Evolutionary conservation across 2,113 vertebrate species (phyloP).

Genomic region (Serilophus lunatus): DNA sequence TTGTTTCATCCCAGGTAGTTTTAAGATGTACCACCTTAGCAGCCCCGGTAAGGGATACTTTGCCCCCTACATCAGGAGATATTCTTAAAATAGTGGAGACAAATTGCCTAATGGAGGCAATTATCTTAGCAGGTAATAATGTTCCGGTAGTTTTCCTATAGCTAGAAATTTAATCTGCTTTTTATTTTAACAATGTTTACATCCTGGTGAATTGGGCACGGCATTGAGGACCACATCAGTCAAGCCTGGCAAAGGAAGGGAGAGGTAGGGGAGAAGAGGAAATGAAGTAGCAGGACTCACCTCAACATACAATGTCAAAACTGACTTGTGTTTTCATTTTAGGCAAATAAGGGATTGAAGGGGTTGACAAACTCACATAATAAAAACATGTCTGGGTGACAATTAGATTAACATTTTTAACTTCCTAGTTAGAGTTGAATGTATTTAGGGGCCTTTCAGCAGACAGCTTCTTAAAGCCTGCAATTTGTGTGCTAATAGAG

Average conservation of each 20-base stretch:
- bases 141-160: not conserved
- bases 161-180: not conserved
- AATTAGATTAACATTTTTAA: constrained; percentile 62
- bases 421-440: not conserved
- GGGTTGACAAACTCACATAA: not conserved
- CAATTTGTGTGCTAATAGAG: constrained; percentile 66
- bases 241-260: not conserved
- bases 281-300: not conserved
- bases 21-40: not conserved
- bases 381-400: constrained; percentile 31
- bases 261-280: no score
- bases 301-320: not conserved
- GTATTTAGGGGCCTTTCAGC: constrained; percentile 39
- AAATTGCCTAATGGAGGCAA: not conserved
- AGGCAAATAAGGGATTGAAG: not conserved
- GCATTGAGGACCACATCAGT: not conserved
- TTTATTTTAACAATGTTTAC: not conserved
- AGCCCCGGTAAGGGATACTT: not conserved
- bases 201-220: not conserved
- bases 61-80: not conserved
- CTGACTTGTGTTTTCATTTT: not conserved
- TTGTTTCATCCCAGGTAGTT: not conserved
- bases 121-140: not conserved
- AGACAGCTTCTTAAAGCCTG: constrained; percentile 62
- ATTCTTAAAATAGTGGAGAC: constrained; percentile 1